Base-by-base conservation (phyloP, 1,140 invertebrate genomes). In the Macrobrachium rosenbergii region DNA sequence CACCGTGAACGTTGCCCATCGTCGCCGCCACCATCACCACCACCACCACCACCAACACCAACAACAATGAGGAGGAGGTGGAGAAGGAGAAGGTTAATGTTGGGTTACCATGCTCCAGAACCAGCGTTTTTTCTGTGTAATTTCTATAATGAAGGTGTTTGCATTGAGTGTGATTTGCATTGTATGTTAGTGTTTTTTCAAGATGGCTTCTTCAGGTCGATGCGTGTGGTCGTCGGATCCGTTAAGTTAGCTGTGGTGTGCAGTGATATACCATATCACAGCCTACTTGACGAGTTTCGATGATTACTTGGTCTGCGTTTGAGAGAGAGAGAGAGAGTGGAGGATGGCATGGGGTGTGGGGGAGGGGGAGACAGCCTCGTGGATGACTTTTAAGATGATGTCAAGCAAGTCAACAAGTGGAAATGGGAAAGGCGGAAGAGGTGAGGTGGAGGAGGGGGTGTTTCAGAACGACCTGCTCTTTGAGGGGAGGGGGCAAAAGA, bases 261-360 rank as follows among this genome's bases (percentile, higher is more conserved):
- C 90, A 78, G 86, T 21, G 21, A 75, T 86, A 37, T 43, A 62
- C 86, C 91, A 91, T 92, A 92, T 92, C 91, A 92, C 91, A 92
- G 91, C 91, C 91, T 91, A 91, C 91, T 92, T 92, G 91, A 92
- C 91, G 91, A 90, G 90, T 90, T 89, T 82, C 72, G 85, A 88
- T 78, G 81, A 75, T 82, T 73, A 75, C 19, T 28, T 8, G 64
- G 79, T 45, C 19, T 64, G 21, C 60, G 43, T n/a, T 81, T 21
- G 16, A 43, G 79, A 62, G 43, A 17, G 2, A 37, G 12, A 28
- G 7, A 16, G 11, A 23, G 23, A 14, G n/a, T 12, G 37, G 58
- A 17, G 23, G n/a, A 43, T n/a, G 73, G 58, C 8, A 37, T 75
- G 28, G 28, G 28, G 28, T 37, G 1, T 37, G 28, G 28, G 28